phyloP scores from a whole-genome alignment of 2,113 vertebrate species.

The Ariopsis seemanni region DNA sequence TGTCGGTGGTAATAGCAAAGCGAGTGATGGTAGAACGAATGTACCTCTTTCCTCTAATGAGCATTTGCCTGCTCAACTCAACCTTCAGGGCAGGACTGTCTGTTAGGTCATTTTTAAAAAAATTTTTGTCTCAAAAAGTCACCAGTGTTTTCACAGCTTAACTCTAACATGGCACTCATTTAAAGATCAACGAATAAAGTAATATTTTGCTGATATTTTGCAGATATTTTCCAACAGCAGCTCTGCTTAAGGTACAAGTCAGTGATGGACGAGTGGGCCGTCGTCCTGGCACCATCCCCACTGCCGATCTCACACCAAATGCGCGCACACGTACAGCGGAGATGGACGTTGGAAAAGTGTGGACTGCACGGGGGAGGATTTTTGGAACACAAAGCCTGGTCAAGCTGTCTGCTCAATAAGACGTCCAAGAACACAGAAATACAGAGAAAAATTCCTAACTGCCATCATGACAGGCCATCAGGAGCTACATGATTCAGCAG shows the following conservation, averaged over 20 bases:
- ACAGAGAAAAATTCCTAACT: conserved; percentile 30
- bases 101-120: conserved; percentile 8
- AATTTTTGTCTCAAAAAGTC: not conserved
- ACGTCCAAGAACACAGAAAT: conserved; percentile 77
- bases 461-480: conserved; percentile 23
- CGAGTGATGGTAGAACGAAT: conserved; percentile 38
- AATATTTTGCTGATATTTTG: not conserved
- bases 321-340: conserved; percentile 66
- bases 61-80: conserved; percentile 17
- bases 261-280: conserved; percentile 52
- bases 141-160: not conserved
- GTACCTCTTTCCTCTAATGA: conserved; percentile 33
- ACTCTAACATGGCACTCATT: not conserved
- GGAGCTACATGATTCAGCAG: not conserved
- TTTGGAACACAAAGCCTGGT: conserved; percentile 78
- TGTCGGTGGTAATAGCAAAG: conserved; percentile 33
- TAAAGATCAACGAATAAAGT: not conserved
- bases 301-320: conserved; percentile 59
- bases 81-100: not conserved
- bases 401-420: conserved; percentile 82
- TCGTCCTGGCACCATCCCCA: conserved; percentile 54
- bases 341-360: conserved; percentile 82
- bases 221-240: not conserved
- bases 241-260: conserved; percentile 53
- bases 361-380: conserved; percentile 82